These are phyloP conservation scores for Petrocephalus microphthalmus DNA, from an alignment of 2,113 vertebrate species.

Conservation along the genomic window DNA sequence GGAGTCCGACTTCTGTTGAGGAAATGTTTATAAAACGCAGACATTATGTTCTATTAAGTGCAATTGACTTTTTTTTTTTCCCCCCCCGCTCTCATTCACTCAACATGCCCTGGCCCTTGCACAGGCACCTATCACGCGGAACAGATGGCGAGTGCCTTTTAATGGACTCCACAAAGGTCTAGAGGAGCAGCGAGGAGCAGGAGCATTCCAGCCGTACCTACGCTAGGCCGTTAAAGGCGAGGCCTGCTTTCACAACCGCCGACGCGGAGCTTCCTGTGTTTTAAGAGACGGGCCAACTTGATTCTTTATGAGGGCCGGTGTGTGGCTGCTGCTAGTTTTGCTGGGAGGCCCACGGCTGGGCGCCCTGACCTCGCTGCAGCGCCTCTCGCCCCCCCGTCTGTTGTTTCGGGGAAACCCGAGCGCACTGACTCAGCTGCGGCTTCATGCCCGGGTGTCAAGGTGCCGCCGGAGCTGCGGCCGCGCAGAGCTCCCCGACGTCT, in stretches of 20 bases:
- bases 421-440: background rate
- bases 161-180: background rate
- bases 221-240: background rate
- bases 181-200: background rate
- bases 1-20: constrained; percentile 25
- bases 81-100: background rate
- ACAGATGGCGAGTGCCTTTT: constrained; percentile 26
- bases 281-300: background rate
- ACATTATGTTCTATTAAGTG: constrained; percentile 22
- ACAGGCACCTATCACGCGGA: constrained; percentile 12
- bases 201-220: background rate
- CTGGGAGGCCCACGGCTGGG: background rate
- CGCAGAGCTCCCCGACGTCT: background rate
- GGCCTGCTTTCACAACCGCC: background rate
- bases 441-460: background rate
- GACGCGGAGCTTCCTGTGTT: background rate
- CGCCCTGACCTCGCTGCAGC: background rate
- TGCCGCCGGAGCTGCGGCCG: background rate
- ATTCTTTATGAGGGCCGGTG: background rate
- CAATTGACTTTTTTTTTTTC: background rate
- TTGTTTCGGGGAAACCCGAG: too few species aligned
- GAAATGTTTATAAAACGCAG: constrained; percentile 27
- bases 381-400: background rate
- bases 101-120: constrained; percentile 6
- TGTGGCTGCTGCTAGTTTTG: background rate